Evolutionary conservation across 2,888 invertebrate genomes (phyloP), one percentile per base, ranked within the genome.

Genomic region (Amblyjoppa fuscipennis): DNA sequence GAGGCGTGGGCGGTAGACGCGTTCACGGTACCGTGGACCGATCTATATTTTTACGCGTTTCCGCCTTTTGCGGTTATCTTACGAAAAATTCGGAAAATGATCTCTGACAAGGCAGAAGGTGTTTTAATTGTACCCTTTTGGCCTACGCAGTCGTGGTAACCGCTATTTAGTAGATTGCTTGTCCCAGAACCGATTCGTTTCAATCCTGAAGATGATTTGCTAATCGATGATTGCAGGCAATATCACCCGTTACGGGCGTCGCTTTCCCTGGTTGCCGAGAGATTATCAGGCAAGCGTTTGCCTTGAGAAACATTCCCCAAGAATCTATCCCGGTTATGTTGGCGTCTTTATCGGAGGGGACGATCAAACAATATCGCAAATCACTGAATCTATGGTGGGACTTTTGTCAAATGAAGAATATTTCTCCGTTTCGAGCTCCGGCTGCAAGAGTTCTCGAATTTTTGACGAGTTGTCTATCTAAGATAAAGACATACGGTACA

Each of bases 261-360:
- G n/a, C 87, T 90, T 88, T 84, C 88, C 88, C 89, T 91, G 89
- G 89, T 88, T 64, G 90, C 81, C 81, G 89, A 87, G 34, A 51
- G 77, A 73, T 87, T 90, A 88, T 91, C 89, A 9, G 87, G 85
- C 80, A 87, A 64, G 89, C 87, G 49, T 87, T 90, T 51, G 38
- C 51, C 31, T 31, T 83, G 71, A 86, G 84, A 69, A 77, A 77
- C 31, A 83, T 87, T 34, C 90, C 89, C 59, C 73, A 83, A 81
- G 80, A 77, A 20, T 83, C 83, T 28, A 75, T 85, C 28, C 81
- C 78, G 51, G 85, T 85, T 34, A 71, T 83, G 84, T 81, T 85
- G 84, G 88, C 89, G 25, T 90, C 90, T 11, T 80, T 91, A 68
- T 84, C 87, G 49, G 56, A 85, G 6, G 83, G 84, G 68, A 89